Evolutionary conservation across 2,888 invertebrate species (phyloP).

Genomic region (Pterobdella sp.): DNA sequence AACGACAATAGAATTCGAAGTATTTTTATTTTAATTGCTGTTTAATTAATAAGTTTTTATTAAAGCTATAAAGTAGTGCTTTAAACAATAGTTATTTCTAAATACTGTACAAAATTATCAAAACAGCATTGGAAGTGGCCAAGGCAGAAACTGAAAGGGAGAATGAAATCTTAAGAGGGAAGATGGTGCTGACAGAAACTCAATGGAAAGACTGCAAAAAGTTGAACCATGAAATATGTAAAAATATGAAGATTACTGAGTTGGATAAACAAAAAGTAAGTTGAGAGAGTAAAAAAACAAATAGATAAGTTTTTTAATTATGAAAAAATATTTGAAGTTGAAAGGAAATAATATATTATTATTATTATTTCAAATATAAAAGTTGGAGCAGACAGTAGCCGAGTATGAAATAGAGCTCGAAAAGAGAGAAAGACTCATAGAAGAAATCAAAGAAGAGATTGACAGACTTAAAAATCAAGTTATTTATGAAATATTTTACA

Average conservation of each 20-base stretch:
- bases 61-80: no score
- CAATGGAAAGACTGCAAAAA: conserved; percentile 5
- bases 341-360: background rate
- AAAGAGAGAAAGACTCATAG: background rate
- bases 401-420: background rate
- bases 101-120: no score
- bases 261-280: background rate
- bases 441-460: background rate
- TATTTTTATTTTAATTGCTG: background rate
- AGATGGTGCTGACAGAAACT: background rate
- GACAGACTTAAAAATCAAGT: background rate
- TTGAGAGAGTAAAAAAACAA: no score
- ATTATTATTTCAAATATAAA: background rate
- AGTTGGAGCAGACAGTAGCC: background rate
- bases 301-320: background rate
- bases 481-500: background rate
- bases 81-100: no score
- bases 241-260: background rate
- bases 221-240: background rate
- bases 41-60: no score
- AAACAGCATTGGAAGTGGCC: background rate
- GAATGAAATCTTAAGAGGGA: background rate
- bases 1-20: background rate
- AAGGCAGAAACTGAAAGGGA: background rate
- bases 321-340: background rate